Evolutionary conservation across 2,113 vertebrate genomes (phyloP).

Genomic region (Paratilapia polleni): DNA sequence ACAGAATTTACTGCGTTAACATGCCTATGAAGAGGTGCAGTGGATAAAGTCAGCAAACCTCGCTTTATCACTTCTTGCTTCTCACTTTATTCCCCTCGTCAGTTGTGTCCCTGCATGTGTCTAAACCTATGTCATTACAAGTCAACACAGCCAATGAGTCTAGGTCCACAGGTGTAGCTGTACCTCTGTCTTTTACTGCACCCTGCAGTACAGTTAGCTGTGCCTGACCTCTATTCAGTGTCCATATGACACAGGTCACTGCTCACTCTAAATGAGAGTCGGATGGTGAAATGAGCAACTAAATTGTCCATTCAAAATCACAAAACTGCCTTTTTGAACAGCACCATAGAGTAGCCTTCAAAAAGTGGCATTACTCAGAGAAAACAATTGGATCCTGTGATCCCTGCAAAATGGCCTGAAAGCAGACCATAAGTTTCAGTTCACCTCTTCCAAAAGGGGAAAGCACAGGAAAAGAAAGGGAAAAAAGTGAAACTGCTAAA

Average conservation of each 20-base stretch:
- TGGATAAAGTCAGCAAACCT: conserved; percentile 28
- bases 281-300: conserved; percentile 64
- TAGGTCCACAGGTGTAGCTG: conserved; percentile 2
- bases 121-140: conserved; percentile 5
- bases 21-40: conserved; percentile 5
- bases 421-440: conserved; percentile 16
- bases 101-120: conserved; percentile 6
- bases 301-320: conserved; percentile 74
- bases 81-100: conserved; percentile 7
- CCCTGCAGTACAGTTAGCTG: conserved; percentile 38
- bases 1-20: conserved; percentile 33
- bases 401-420: conserved; percentile 35
- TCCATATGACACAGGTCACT: conserved; percentile 72
- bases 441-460: conserved; percentile 9
- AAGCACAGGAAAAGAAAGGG: neutral
- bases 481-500: conserved; percentile 22
- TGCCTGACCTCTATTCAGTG: conserved; percentile 59
- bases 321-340: conserved; percentile 45
- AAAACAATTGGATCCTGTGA: conserved; percentile 58
- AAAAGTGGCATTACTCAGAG: conserved; percentile 38
- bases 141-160: neutral
- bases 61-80: conserved; percentile 29
- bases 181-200: conserved; percentile 38
- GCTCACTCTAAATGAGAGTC: conserved; percentile 57
- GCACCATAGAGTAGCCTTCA: conserved; percentile 43